These are phyloP conservation scores for Steinernema hermaphroditum DNA, from an alignment of 2,888 invertebrate species.

Conservation along the genomic window DNA sequence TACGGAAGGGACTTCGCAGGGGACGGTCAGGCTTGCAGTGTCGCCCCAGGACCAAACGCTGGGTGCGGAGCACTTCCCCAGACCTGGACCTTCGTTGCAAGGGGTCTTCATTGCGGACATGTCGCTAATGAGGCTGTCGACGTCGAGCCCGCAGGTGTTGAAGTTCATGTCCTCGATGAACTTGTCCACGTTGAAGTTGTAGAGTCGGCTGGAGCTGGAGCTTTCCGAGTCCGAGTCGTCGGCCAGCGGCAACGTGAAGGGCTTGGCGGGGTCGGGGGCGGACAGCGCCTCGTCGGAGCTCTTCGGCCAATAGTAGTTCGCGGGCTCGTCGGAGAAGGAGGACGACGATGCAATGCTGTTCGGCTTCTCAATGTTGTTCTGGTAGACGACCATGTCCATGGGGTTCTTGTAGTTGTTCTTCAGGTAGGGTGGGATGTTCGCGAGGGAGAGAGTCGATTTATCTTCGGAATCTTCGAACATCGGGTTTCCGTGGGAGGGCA, in stretches of 20 bases:
- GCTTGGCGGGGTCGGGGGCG: not conserved
- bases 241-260: not conserved
- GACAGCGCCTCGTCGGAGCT: conserved; percentile 2
- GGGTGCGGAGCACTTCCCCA: conserved; percentile 7
- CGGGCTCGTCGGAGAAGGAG: conserved; percentile 19
- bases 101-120: conserved; percentile 19
- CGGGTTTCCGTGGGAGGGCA: not conserved
- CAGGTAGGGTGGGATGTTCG: conserved; percentile 10
- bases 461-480: not conserved
- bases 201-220: conserved; percentile 13
- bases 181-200: conserved; percentile 51
- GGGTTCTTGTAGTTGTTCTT: conserved; percentile 28
- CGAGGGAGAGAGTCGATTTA: not conserved
- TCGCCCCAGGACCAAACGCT: conserved; percentile 23
- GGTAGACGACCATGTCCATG: conserved; percentile 7
- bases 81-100: not conserved
- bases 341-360: conserved; percentile 13
- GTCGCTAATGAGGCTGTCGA: conserved; percentile 17
- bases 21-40: not conserved
- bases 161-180: conserved; percentile 50
- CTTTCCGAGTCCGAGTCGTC: conserved; percentile 12
- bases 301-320: conserved; percentile 20
- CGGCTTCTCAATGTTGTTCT: conserved; percentile 7
- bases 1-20: not conserved
- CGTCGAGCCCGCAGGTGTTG: not conserved